A percentile compares a stretch with the other conserved stretches of the same genome.
Conservation (phyloP, 2,888 invertebrate species). For the Cyrtodaria siliqua region DNA sequence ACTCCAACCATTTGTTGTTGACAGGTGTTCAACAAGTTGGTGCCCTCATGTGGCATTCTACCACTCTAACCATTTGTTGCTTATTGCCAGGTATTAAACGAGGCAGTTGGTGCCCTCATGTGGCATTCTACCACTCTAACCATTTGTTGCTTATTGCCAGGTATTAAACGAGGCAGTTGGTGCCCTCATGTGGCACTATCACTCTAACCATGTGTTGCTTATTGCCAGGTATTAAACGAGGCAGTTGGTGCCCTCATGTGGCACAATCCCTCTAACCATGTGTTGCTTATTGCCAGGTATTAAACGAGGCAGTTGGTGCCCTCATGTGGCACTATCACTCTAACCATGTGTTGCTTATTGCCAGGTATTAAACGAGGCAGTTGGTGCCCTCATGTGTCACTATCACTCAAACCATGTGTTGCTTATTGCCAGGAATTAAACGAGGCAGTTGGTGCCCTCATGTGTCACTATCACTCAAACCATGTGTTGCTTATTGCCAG, state of each 20-base stretch:
- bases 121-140: constrained; percentile 99
- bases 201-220: constrained; percentile 98
- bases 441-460: constrained; percentile 99
- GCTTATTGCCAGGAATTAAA: constrained; percentile 95
- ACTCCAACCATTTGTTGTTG: too few species aligned
- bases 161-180: constrained; percentile 99
- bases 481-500: too few species aligned
- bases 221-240: constrained; percentile 96
- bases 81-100: constrained; percentile 95
- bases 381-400: constrained; percentile 99
- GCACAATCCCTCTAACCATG: constrained; percentile 99
- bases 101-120: constrained; percentile 99
- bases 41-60: too few species aligned
- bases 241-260: constrained; percentile 99
- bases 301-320: constrained; percentile 99
- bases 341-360: too few species aligned
- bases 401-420: constrained; percentile 98
- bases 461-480: too few species aligned
- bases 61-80: too few species aligned
- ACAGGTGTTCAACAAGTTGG: too few species aligned
- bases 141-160: too few species aligned
- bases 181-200: constrained; percentile 99
- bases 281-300: constrained; percentile 91
- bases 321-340: constrained; percentile 99
- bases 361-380: constrained; percentile 98